Conservation (phyloP, 2,797 vertebrate species). For the Pangasius larnaudii region DNA sequence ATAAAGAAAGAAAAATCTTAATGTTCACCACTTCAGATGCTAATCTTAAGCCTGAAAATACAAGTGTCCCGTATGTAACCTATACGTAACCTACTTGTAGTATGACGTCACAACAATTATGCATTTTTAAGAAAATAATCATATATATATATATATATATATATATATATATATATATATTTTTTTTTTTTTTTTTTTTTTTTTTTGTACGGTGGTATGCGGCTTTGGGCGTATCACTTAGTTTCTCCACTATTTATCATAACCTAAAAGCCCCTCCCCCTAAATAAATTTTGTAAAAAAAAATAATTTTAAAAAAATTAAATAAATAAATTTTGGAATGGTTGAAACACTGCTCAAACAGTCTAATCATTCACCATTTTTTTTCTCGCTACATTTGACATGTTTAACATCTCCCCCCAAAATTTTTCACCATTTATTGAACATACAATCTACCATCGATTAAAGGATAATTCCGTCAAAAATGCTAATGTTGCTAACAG, state of each 20-base stretch:
- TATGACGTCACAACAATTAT: conserved; percentile 8
- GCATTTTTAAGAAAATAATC: neutral
- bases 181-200: neutral
- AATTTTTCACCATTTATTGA: conserved; percentile 46
- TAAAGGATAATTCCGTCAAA: conserved; percentile 33
- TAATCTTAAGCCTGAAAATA: conserved; percentile 6
- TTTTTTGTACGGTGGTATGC: conserved; percentile 25
- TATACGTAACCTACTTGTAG: neutral
- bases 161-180: neutral
- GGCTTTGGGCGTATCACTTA: conserved; percentile 30
- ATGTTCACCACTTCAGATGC: neutral
- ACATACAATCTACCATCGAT: conserved; percentile 4
- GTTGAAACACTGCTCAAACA: conserved; percentile 67
- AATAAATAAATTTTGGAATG: conserved; percentile 31
- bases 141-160: neutral
- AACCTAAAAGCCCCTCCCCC: neutral
- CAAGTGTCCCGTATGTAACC: neutral
- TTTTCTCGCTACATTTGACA: conserved; percentile 68
- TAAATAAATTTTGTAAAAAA: neutral
- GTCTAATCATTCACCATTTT: conserved; percentile 67
- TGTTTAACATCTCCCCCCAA: conserved; percentile 53
- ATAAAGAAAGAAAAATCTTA: neutral
- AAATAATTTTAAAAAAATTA: conserved; percentile 19
- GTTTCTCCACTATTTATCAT: neutral
- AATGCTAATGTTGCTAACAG: conserved; percentile 43